Conservation (phyloP, 2,113 vertebrate genomes). For the Notothenia coriiceps region DNA sequence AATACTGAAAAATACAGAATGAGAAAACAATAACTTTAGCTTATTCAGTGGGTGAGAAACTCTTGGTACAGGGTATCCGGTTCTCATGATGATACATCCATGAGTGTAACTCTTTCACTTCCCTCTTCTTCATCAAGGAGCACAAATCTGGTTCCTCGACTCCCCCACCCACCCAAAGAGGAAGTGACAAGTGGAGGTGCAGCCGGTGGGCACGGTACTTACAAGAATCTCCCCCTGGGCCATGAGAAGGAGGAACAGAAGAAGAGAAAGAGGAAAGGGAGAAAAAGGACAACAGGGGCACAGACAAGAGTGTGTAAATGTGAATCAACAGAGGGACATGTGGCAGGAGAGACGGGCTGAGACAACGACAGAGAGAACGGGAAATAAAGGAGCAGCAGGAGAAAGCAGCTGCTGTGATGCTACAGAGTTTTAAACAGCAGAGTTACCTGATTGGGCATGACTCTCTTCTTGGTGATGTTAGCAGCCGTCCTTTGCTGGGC, state of each 20-base stretch:
- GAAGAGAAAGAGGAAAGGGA: constrained; percentile 39
- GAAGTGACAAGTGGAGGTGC: constrained; percentile 61
- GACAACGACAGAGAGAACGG: constrained; percentile 4
- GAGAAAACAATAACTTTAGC: background rate
- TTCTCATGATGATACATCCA: background rate
- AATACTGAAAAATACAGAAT: background rate
- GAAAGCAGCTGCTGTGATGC: constrained; percentile 10
- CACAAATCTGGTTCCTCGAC: constrained; percentile 23
- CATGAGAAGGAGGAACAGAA: constrained; percentile 40
- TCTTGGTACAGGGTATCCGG: background rate
- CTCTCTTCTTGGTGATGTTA: constrained; percentile 93
- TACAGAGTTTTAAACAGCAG: constrained; percentile 32
- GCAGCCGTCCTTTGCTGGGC: constrained; percentile 92
- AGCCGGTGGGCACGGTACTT: constrained; percentile 69
- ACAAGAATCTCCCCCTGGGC: constrained; percentile 88
- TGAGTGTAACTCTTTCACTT: constrained; percentile 46
- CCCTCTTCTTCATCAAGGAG: constrained; percentile 23
- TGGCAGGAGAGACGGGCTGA: constrained; percentile 26
- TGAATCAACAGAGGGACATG: constrained; percentile 59
- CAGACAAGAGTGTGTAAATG: constrained; percentile 67
- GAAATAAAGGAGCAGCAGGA: constrained; percentile 12
- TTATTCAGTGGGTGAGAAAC: background rate
- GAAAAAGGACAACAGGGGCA: constrained; percentile 62
- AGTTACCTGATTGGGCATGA: constrained; percentile 92
- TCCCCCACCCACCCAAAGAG: constrained; percentile 54